Conservation (phyloP, 2,113 vertebrate species). For the Lagopus muta region DNA sequence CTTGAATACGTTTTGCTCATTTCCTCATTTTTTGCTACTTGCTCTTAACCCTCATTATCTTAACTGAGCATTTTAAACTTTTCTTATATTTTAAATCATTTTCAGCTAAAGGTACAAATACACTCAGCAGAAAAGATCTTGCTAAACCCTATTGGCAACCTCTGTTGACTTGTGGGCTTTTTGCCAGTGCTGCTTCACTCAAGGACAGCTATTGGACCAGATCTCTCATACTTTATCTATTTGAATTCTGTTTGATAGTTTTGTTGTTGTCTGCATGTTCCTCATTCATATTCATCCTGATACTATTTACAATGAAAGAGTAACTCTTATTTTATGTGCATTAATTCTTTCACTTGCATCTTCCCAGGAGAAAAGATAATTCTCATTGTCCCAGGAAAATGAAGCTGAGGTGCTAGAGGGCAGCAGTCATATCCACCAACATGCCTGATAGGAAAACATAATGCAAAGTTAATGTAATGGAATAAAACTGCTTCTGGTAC, state of each 20-base stretch:
- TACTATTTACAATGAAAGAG: background rate
- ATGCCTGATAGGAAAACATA: background rate
- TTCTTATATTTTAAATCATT: background rate
- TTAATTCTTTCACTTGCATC: background rate
- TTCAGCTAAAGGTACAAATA: background rate
- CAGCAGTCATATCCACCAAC: background rate
- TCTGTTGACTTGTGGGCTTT: background rate
- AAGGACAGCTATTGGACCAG: background rate
- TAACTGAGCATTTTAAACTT: background rate
- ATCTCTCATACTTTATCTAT: background rate
- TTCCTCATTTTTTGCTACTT: background rate
- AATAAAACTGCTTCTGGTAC: background rate
- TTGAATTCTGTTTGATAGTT: background rate
- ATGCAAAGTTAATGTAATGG: background rate
- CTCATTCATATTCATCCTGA: background rate
- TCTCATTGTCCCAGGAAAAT: background rate
- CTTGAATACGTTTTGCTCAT: background rate
- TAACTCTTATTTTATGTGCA: background rate
- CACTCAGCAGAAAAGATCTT: background rate
- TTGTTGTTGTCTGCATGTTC: background rate
- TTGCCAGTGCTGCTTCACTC: background rate
- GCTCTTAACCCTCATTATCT: background rate
- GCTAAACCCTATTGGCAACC: background rate
- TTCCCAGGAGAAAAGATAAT: background rate
- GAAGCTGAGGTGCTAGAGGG: background rate